Conservation (phyloP, 2,113 vertebrate genomes). For the Odontophorus gujanensis region DNA sequence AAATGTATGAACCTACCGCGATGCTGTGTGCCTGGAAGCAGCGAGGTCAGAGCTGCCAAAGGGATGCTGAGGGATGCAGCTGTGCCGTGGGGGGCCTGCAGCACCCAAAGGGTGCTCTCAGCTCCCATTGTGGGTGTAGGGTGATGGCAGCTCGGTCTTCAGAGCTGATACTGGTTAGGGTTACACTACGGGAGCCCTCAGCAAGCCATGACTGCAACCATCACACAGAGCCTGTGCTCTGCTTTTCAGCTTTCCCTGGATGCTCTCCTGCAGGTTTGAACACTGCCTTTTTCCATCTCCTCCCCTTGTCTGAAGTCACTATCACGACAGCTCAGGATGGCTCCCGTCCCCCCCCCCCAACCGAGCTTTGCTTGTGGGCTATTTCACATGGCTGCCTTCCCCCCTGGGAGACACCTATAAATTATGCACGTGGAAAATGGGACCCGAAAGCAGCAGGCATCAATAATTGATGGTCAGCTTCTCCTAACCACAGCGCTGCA, state of each 20-base stretch:
- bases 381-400: background rate
- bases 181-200: background rate
- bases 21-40: too few relatives aligned
- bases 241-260: background rate
- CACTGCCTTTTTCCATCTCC: background rate
- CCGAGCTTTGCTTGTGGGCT: background rate
- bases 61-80: background rate
- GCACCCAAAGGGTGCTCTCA: background rate
- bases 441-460: constrained; percentile 66
- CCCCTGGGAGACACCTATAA: constrained; percentile 67
- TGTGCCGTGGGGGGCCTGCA: background rate
- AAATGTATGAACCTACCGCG: background rate
- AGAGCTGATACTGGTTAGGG: background rate
- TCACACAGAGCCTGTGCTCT: background rate
- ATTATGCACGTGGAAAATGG: constrained; percentile 81
- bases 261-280: background rate
- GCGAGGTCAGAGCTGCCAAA: background rate
- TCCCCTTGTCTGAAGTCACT: background rate
- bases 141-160: fast-evolving
- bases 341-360: fast-evolving
- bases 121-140: fast-evolving
- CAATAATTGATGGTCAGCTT: constrained; percentile 71
- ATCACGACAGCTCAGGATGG: background rate
- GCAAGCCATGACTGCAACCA: background rate
- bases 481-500: background rate